Evolutionary conservation across 2,113 vertebrate species (phyloP), one percentile per base, ranked within the genome.

Genomic region (Perca schrenkii): DNA sequence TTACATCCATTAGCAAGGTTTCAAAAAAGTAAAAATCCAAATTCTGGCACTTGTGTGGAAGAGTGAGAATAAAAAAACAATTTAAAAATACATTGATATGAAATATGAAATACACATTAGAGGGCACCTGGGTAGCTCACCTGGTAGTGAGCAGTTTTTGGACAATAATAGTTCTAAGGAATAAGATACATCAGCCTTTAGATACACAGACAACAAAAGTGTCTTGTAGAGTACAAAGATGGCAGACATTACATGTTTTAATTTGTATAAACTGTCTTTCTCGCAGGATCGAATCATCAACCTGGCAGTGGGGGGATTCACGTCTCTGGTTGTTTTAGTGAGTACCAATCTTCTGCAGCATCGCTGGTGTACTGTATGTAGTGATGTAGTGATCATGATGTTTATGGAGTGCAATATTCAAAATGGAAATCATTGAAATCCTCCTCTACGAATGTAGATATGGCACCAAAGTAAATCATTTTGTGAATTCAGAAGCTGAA

Each of bases 251-350:
- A 21, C 6, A 47, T 50, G 54, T 16, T 49, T 49, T 43, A 43
- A 43, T 43, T 62, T 34, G 17, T 19, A 15, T 47, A 3, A 19
- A n/a, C 14, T 28, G 40, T 78, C 2, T 63, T 53, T 86, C 10
- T 89, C 83, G 13, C 95, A 99, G 98, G 98, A 99, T 92, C 96
- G 97, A 92, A 96, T 99, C 94, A 97, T 99, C 94, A 98, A 99
- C 94, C 90, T 98, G 85, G 94, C 94, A 13, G 95, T 99, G 87
- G 98, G 98, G 58, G 95, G 96, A 86, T 93, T 98, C 79, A 97
- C 97, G 0, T 96, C 94, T 63, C 85, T 98, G 91, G 88, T 99
- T 77, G 95, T 99, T 84, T 84, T 98, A 83, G 98, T 99, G 95
- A 98, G 98, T 98, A 94, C 85, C 28, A 21, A 62, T 40, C 16